These are phyloP conservation scores for Megalonaias nervosa DNA, from an alignment of 1,140 invertebrate genomes.

Conservation along the genomic window DNA sequence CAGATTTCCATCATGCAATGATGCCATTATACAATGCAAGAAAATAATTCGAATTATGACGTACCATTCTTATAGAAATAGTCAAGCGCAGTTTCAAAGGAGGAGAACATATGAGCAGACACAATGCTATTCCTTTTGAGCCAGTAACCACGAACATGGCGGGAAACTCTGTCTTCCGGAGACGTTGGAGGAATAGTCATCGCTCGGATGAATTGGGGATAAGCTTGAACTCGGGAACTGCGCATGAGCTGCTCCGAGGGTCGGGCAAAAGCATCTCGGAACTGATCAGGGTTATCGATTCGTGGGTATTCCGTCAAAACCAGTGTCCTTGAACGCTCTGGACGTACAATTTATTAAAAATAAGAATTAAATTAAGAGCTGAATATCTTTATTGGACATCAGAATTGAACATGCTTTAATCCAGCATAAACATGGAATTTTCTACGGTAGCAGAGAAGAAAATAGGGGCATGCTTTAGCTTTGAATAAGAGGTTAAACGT, in stretches of 20 bases:
- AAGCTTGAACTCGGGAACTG: conserved; percentile 11
- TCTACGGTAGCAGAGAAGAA: too few species aligned
- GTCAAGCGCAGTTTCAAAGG: not conserved
- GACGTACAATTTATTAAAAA: too few species aligned
- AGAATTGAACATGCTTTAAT: too few species aligned
- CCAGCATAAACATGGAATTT: too few species aligned
- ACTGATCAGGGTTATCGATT: conserved; percentile 33
- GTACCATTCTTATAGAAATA: too few species aligned
- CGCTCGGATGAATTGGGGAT: conserved; percentile 25
- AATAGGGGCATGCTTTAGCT: too few species aligned
- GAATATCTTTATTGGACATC: too few species aligned
- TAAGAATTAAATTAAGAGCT: too few species aligned
- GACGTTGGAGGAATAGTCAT: conserved; percentile 18
- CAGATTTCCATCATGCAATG: too few species aligned
- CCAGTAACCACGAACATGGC: conserved; percentile 27
- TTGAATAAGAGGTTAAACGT: too few species aligned
- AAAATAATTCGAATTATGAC: too few species aligned
- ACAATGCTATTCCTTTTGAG: conserved; percentile 33
- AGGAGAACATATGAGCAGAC: conserved; percentile 23
- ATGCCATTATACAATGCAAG: too few species aligned
- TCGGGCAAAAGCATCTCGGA: conserved; percentile 28
- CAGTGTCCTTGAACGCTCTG: conserved; percentile 27
- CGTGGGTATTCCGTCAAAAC: conserved; percentile 30
- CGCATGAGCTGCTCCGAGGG: conserved; percentile 34
- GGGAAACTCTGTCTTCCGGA: conserved; percentile 17